Evolutionary conservation across 2,888 invertebrate genomes (phyloP).

Genomic region (Mystacides longicornis): DNA sequence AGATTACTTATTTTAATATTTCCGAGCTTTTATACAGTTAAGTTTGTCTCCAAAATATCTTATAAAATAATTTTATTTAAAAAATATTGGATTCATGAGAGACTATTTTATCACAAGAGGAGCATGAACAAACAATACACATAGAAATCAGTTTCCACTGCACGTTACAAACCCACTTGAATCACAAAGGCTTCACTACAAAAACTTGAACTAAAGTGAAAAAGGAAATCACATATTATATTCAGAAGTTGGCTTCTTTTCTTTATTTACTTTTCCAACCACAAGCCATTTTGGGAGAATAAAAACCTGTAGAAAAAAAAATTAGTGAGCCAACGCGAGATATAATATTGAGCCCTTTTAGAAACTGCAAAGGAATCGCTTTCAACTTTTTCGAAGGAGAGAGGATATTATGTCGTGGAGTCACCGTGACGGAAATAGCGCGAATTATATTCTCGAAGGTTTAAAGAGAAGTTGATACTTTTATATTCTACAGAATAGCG

Average conservation of each 20-base stretch:
- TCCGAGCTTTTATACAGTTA: no score
- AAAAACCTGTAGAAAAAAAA: not conserved
- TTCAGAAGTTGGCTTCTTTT: not conserved
- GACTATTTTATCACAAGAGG: no score
- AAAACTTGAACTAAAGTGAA: not conserved
- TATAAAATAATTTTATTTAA: no score
- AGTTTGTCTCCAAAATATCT: no score
- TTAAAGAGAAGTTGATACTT: not conserved
- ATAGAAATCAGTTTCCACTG: no score
- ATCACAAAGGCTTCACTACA: not conserved
- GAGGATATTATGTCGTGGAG: no score
- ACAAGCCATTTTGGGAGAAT: not conserved
- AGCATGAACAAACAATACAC: no score
- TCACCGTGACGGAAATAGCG: not conserved
- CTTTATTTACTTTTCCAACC: not conserved
- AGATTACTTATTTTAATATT: no score
- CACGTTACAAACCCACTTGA: no score
- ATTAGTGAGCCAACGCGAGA: not conserved
- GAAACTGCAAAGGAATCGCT: not conserved
- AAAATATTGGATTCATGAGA: no score
- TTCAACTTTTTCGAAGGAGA: not conserved
- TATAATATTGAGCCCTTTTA: not conserved
- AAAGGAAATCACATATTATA: not conserved
- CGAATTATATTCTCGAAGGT: not conserved
- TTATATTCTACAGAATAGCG: not conserved